Conservation (phyloP, 2,113 vertebrate genomes). For the Stictonetta naevosa region DNA sequence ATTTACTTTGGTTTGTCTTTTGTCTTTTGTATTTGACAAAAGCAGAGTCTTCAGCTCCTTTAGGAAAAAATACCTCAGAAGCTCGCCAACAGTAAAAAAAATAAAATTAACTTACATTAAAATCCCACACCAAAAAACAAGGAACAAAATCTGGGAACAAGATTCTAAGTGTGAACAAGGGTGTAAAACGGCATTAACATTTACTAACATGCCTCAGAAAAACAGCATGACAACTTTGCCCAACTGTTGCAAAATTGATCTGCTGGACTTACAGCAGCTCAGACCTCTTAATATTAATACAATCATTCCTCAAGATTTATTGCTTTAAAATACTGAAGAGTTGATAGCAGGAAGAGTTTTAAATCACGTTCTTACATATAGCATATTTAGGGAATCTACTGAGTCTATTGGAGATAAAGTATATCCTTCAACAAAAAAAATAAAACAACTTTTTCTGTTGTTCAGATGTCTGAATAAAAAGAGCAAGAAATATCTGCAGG, state of each 20-base stretch:
- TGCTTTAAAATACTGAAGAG: neutral
- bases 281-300: neutral
- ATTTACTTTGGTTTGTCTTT: neutral
- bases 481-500: neutral
- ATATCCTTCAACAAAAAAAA: neutral
- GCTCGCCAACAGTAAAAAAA: neutral
- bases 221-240: fast-evolving
- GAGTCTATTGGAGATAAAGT: neutral
- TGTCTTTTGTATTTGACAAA: neutral
- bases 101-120: neutral
- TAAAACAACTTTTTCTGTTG: neutral
- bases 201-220: neutral
- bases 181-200: neutral
- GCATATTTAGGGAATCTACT: neutral
- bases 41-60: neutral
- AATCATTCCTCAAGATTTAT: neutral
- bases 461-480: neutral
- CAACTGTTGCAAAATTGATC: neutral
- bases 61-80: neutral
- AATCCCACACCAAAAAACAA: neutral
- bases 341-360: neutral
- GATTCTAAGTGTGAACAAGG: neutral
- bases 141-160: neutral
- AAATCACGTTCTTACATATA: neutral
- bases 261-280: neutral